Percentiles rank a stretch among this genome's conserved stretches.
These are phyloP conservation scores for Scaptomyza pallida DNA, from an alignment of 1,140 invertebrate species.

Conservation along the genomic window DNA sequence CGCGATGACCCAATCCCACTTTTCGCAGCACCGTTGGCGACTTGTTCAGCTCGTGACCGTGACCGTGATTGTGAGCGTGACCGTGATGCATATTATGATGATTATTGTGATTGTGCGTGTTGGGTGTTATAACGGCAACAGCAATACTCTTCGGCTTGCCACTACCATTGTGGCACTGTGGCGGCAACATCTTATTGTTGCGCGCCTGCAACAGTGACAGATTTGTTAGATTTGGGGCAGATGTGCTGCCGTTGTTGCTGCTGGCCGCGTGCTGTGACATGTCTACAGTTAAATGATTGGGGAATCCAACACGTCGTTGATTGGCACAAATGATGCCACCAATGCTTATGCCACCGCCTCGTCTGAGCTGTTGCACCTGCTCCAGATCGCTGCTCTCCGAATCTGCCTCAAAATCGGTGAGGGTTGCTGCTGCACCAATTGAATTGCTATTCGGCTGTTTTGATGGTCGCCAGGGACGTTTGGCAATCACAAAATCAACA, in stretches of 20 bases:
- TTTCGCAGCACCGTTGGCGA: constrained; percentile 65
- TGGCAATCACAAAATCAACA: constrained; percentile 66
- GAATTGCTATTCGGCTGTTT: not conserved
- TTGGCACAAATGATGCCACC: constrained; percentile 1
- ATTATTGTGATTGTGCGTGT: constrained; percentile 48
- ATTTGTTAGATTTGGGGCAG: constrained; percentile 27
- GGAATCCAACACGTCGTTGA: constrained; percentile 8
- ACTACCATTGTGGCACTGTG: constrained; percentile 34
- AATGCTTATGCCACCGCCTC: constrained; percentile 10
- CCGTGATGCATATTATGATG: constrained; percentile 31
- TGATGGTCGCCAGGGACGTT: constrained; percentile 58
- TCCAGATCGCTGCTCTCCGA: constrained; percentile 83
- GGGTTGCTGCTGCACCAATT: constrained; percentile 40
- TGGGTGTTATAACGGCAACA: constrained; percentile 77
- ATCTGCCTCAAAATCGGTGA: constrained; percentile 83
- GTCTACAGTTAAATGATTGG: constrained; percentile 27
- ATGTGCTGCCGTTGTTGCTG: constrained; percentile 23
- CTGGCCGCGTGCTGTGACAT: constrained; percentile 34
- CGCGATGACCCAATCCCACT: constrained; percentile 80
- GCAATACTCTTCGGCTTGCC: constrained; percentile 71
- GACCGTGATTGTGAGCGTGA: constrained; percentile 27
- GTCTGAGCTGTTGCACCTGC: constrained; percentile 56
- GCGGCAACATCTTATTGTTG: constrained; percentile 61
- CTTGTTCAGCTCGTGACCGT: constrained; percentile 62
- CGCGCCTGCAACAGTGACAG: constrained; percentile 43